These are phyloP conservation scores for Pangasius krempfi DNA, from an alignment of 2,797 vertebrate genomes.

Conservation along the genomic window DNA sequence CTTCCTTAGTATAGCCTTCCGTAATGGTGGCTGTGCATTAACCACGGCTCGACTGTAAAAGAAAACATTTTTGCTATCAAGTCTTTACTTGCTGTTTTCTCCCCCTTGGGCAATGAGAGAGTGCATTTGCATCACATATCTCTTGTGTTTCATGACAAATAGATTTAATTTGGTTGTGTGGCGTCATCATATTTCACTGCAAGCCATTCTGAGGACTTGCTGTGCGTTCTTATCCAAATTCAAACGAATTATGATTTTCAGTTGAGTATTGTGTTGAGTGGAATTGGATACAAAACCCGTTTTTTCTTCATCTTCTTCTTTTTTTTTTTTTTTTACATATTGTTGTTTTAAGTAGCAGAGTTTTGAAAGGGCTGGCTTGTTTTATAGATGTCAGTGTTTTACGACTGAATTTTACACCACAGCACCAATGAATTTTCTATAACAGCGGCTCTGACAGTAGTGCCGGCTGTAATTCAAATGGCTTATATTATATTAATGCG, in stretches of 20 bases:
- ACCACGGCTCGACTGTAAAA: constrained; percentile 15
- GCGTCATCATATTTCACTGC: constrained; percentile 54
- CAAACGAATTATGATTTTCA: constrained; percentile 10
- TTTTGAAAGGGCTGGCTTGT: neutral
- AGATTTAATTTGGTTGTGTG: constrained; percentile 51
- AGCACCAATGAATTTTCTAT: neutral
- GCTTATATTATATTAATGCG: neutral
- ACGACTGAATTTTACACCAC: neutral
- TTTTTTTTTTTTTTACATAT: constrained; percentile 2
- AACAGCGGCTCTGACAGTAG: neutral
- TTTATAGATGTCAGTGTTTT: constrained; percentile 3
- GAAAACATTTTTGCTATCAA: constrained; percentile 21
- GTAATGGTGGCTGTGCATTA: constrained; percentile 23
- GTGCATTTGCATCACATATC: constrained; percentile 48
- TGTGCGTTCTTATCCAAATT: constrained; percentile 35
- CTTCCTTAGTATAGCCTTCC: neutral
- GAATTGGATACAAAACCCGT: constrained; percentile 19
- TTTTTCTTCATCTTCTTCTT: neutral
- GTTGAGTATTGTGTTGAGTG: constrained; percentile 24
- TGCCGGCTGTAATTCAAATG: neutral
- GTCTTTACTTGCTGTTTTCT: constrained; percentile 21
- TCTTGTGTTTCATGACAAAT: constrained; percentile 52
- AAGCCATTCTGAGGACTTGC: neutral
- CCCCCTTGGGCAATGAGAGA: constrained; percentile 27
- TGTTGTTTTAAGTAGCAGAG: constrained; percentile 6